phyloP scores from a whole-genome alignment of 2,113 vertebrate genomes.

The Apodemus sylvaticus region DNA sequence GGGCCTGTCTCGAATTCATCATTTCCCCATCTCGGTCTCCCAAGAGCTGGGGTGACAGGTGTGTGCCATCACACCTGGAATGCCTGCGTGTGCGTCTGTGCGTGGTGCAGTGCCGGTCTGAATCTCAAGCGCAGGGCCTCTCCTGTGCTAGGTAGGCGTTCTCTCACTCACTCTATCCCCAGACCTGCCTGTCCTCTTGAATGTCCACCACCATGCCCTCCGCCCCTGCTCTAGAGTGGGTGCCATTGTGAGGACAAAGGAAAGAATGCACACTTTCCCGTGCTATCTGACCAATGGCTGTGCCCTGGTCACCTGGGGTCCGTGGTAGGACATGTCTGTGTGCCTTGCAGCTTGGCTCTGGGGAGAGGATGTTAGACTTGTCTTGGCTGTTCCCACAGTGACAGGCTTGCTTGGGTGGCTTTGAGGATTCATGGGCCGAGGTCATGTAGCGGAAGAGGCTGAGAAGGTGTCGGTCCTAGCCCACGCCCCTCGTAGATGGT shows the following conservation, averaged over 20 bases:
- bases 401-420: background rate
- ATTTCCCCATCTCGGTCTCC: too few relatives aligned
- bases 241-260: background rate
- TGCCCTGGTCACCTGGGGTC: background rate
- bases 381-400: background rate
- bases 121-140: background rate
- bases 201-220: background rate
- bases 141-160: background rate
- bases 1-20: background rate
- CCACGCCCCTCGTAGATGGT: conserved; percentile 50
- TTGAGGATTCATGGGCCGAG: background rate
- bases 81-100: background rate
- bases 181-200: background rate
- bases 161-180: too few relatives aligned
- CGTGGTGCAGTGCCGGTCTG: too few relatives aligned
- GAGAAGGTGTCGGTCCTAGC: conserved; percentile 28
- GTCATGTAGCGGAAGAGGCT: background rate
- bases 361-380: fast-evolving
- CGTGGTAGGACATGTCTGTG: background rate
- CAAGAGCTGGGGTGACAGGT: background rate
- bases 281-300: background rate
- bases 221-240: background rate
- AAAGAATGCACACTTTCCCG: fast-evolving
- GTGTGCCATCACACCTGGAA: too few relatives aligned
- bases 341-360: too few relatives aligned